These are phyloP conservation scores for Andrena cerasifolii DNA, from an alignment of 1,140 invertebrate genomes.

Conservation along the genomic window DNA sequence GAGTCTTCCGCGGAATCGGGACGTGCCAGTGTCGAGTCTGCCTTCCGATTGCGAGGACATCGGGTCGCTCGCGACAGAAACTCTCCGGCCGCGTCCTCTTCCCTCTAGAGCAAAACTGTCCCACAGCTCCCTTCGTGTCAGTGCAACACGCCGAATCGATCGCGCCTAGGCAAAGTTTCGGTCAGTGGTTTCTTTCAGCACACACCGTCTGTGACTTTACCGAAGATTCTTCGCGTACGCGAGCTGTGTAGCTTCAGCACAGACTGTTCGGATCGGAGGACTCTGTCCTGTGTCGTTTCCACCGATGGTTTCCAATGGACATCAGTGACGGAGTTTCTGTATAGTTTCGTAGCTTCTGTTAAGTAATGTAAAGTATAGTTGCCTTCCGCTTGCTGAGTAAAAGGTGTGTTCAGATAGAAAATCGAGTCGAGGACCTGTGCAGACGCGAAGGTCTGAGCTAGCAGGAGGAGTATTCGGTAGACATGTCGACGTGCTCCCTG, in stretches of 20 bases:
- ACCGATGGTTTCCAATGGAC: neutral
- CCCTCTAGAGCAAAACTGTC: conserved; percentile 8
- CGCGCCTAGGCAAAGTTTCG: neutral
- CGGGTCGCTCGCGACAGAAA: conserved; percentile 42
- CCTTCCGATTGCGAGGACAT: conserved; percentile 73
- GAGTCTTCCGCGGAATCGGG: conserved; percentile 73
- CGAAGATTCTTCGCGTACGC: too few relatives aligned
- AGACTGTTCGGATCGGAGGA: too few relatives aligned
- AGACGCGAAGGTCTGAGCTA: conserved; percentile 22
- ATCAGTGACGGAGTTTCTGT: conserved; percentile 5
- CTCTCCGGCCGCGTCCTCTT: neutral
- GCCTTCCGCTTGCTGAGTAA: neutral
- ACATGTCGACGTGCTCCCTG: conserved; percentile 79
- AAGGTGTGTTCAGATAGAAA: conserved; percentile 20
- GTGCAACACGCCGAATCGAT: neutral
- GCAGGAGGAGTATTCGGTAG: conserved; percentile 40
- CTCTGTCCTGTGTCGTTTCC: too few relatives aligned
- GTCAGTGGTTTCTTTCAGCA: neutral
- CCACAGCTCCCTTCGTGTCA: neutral
- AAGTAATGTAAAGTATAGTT: too few relatives aligned
- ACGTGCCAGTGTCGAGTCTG: conserved; percentile 75
- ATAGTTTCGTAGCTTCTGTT: too few relatives aligned
- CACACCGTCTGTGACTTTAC: too few relatives aligned
- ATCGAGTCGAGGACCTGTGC: conserved; percentile 19
- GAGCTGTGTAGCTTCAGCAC: too few relatives aligned